Evolutionary conservation across 2,113 vertebrate genomes (phyloP).

Genomic region (Catharus bicknelli): DNA sequence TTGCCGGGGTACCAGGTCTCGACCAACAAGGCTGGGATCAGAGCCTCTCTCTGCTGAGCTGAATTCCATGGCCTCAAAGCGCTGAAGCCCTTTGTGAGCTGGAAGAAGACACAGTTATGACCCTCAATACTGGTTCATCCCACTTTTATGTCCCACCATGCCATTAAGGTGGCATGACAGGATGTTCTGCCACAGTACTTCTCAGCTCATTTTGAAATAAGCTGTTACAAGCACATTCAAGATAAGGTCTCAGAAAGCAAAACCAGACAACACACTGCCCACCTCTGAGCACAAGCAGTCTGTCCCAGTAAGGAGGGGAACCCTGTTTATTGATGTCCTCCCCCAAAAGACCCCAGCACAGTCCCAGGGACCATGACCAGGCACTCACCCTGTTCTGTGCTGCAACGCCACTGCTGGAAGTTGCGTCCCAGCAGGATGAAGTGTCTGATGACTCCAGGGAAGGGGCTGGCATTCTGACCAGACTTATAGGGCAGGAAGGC

Average conservation of each 20-base stretch:
- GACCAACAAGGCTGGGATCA: conserved; percentile 57
- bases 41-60: conserved; percentile 69
- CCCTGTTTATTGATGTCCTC: not conserved
- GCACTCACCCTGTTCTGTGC: conserved; percentile 87
- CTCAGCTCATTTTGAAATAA: not conserved
- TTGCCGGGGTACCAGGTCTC: conserved; percentile 85
- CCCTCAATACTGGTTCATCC: not conserved
- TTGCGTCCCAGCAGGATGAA: conserved; percentile 93
- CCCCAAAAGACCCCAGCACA: not conserved
- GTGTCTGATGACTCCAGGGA: conserved; percentile 77
- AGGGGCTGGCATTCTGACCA: conserved; percentile 71
- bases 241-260: not conserved
- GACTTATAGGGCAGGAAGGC: conserved; percentile 79
- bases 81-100: conserved; percentile 94
- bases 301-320: not conserved
- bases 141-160: not conserved
- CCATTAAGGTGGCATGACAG: not conserved
- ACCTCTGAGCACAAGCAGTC: not conserved
- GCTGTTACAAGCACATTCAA: not conserved
- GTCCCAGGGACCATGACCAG: fast-evolving
- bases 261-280: not conserved
- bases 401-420: conserved; percentile 93
- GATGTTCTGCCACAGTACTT: not conserved
- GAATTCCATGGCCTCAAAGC: conserved; percentile 89
- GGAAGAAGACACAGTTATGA: not conserved